Evolutionary conservation across 2,797 vertebrate species (phyloP).

Genomic region (Leptodactylus fallax): DNA sequence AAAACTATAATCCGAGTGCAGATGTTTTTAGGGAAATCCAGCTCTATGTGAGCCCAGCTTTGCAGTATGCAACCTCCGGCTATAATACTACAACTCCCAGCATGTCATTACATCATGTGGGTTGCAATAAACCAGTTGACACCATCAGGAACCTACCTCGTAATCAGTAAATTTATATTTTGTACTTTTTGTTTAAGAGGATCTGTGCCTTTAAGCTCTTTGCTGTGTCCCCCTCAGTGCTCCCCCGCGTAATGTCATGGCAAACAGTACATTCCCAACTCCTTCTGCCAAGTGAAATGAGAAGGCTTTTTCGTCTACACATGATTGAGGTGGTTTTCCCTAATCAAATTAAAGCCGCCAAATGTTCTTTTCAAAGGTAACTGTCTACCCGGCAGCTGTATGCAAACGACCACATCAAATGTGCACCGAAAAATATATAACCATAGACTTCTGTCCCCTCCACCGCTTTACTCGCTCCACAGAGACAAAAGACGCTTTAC

Average conservation of each 20-base stretch:
- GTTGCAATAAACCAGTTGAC: background rate
- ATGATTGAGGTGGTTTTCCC: conserved; percentile 85
- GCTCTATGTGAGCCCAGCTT: no score
- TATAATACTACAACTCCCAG: no score
- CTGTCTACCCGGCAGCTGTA: conserved; percentile 86
- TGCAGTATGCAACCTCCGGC: no score
- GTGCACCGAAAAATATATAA: conserved; percentile 70
- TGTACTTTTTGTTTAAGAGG: background rate
- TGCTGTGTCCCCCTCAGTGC: conserved; percentile 70
- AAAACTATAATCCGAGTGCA: no score
- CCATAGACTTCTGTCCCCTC: conserved; percentile 78
- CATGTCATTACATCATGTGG: background rate
- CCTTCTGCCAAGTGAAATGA: conserved; percentile 81
- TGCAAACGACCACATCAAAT: conserved; percentile 85
- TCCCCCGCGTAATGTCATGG: conserved; percentile 73
- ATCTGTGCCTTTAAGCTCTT: conserved; percentile 52
- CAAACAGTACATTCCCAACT: conserved; percentile 78
- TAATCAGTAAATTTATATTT: background rate
- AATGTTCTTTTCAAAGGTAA: conserved; percentile 88
- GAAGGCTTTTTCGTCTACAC: conserved; percentile 81
- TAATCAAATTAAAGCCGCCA: conserved; percentile 86
- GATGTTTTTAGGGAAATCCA: no score
- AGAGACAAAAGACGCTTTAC: conserved; percentile 76
- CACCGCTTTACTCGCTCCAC: conserved; percentile 71
- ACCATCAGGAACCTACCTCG: background rate